phyloP scores from a whole-genome alignment of 2,888 invertebrate genomes.

The Chloroclystis v-ata region DNA sequence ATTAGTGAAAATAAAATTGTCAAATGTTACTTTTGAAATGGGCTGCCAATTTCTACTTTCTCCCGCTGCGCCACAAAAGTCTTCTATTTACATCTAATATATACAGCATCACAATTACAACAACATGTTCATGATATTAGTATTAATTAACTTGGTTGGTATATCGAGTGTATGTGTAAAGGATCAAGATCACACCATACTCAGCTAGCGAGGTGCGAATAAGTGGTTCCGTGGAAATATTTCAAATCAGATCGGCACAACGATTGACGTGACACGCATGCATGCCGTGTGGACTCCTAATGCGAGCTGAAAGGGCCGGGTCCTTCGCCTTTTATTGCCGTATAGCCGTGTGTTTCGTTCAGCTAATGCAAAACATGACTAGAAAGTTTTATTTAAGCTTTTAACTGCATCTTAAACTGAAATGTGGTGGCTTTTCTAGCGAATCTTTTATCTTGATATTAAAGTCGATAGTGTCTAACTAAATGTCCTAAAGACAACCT shows the following conservation, averaged over 20 bases:
- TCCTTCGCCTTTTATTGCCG: conserved; percentile 62
- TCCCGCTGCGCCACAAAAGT: too few relatives aligned
- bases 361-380: conserved; percentile 13
- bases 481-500: too few relatives aligned
- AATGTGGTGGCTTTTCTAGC: too few relatives aligned
- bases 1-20: too few relatives aligned
- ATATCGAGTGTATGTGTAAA: not conserved
- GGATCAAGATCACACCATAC: conserved; percentile 46
- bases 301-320: conserved; percentile 57
- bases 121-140: too few relatives aligned
- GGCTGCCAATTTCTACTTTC: too few relatives aligned
- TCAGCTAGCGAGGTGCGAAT: conserved; percentile 64
- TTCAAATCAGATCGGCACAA: conserved; percentile 74
- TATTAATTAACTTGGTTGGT: too few relatives aligned
- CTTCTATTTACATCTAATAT: too few relatives aligned
- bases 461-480: too few relatives aligned
- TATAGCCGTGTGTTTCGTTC: conserved; percentile 33
- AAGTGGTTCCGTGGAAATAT: conserved; percentile 77
- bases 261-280: conserved; percentile 71
- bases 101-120: too few relatives aligned
- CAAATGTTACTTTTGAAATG: too few relatives aligned
- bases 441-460: too few relatives aligned
- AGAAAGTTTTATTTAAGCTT: conserved; percentile 11
- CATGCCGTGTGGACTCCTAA: conserved; percentile 61
- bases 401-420: conserved; percentile 2